Conservation (phyloP, 1,140 invertebrate species). For the Hylyphantes graminicola region DNA sequence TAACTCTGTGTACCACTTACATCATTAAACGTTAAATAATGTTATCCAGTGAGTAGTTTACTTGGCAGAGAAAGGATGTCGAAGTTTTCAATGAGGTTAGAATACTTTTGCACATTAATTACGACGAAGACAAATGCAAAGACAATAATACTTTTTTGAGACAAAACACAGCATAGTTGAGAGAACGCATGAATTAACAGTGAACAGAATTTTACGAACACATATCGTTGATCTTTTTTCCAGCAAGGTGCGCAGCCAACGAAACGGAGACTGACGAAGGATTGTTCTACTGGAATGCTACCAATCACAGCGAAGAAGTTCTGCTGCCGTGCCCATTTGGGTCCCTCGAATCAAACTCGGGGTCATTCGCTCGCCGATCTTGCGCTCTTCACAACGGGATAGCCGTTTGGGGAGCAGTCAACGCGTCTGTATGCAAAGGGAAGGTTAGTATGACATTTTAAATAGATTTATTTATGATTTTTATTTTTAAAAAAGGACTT, state of each 20-base stretch:
- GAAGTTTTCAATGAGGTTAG: too few species aligned
- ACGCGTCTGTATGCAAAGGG: slow-evolving; percentile 33
- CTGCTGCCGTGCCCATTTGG: slow-evolving; percentile 63
- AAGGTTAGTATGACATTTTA: slow-evolving; percentile 25
- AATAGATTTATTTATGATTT: background rate
- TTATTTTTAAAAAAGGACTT: background rate
- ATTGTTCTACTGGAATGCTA: slow-evolving; percentile 64
- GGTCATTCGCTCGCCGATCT: slow-evolving; percentile 40
- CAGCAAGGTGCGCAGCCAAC: slow-evolving; percentile 64
- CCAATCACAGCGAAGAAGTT: slow-evolving; percentile 62
- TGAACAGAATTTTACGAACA: too few species aligned
- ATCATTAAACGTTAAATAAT: too few species aligned
- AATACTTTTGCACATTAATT: too few species aligned
- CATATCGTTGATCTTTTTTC: background rate
- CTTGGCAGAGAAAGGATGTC: too few species aligned
- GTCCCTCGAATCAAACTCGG: background rate
- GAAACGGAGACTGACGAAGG: slow-evolving; percentile 62
- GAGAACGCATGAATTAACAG: background rate
- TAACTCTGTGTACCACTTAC: too few species aligned
- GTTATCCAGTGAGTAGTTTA: too few species aligned
- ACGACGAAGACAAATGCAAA: too few species aligned
- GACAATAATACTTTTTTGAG: too few species aligned
- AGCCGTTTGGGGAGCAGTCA: slow-evolving; percentile 42
- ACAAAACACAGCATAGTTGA: background rate
- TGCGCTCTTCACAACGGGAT: slow-evolving; percentile 49